Evolutionary conservation across 1,140 invertebrate species (phyloP), one percentile per base, ranked within the genome.

Genomic region (Acromyrmex charruanus): DNA sequence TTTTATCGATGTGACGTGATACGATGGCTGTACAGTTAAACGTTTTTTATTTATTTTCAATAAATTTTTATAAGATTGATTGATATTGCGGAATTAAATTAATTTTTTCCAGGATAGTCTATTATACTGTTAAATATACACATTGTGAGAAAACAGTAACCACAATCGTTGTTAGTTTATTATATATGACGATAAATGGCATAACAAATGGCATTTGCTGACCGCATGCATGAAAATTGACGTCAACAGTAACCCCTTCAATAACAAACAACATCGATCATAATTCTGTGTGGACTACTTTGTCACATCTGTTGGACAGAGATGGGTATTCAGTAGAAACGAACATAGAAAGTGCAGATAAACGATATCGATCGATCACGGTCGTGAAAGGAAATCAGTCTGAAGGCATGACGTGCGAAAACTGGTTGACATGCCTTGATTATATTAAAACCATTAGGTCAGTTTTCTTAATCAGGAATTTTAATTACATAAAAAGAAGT

Each of bases 201-300:
- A 31, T n/a, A 61, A 74, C 16, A 44, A 44, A 44, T 10, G 39
- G 39, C 39, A 44, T 63, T 84, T 61, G 68, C n/a, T 75, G n/a
- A 84, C 80, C 80, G 28, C 69, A 61, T 61, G 69, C 18, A 69
- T 49, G 68, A 75, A 84, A 84, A 74, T 72, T 84, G 55, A 74
- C 25, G 35, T 28, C 14, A 59, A 58, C 69, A 25, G 7, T 63
- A 75, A 75, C 7, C 55, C 55, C 12, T 51, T 84, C 39, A 44
- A 35, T 84, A 84, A 84, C 55, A 84, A 84, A 84, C 18, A 84
- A 61, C 69, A 75, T 84, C 55, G 80, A 84, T 63, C 69, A 84
- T 74, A 84, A 61, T 84, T 84, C 39, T 61, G 55, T 39, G 35
- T 53, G 21, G 53, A 74, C 58, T 74, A 84, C 25, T 74, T 84